phyloP scores from a whole-genome alignment of 2,888 invertebrate species.

The Volucella zonaria region DNA sequence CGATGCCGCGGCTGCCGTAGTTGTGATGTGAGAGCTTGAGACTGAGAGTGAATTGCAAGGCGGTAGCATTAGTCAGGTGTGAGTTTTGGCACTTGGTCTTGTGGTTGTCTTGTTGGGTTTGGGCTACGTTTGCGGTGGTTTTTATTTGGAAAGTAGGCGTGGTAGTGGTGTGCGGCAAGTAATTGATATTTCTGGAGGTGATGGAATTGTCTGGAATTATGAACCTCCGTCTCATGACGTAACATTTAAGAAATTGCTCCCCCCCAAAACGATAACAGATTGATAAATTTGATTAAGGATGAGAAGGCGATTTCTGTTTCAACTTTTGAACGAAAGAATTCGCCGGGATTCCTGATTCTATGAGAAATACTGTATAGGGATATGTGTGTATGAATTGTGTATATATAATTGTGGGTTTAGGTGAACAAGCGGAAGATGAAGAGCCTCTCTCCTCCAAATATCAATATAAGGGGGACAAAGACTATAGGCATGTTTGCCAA shows the following conservation, averaged over 20 bases:
- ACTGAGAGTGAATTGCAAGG: conserved; percentile 57
- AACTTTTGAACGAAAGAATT: too few species aligned
- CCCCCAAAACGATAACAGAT: conserved; percentile 39
- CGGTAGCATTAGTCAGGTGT: conserved; percentile 74
- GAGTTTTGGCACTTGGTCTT: conserved; percentile 71
- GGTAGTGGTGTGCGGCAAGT: conserved; percentile 65
- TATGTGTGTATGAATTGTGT: background rate
- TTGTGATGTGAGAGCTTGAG: conserved; percentile 43
- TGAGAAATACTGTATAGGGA: too few species aligned
- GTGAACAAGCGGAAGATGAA: conserved; percentile 8
- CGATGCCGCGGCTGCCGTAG: background rate
- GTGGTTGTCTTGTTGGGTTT: conserved; percentile 35
- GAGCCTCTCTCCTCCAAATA: background rate
- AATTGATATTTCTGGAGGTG: conserved; percentile 70
- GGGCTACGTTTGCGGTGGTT: conserved; percentile 25
- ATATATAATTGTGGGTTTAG: conserved; percentile 12
- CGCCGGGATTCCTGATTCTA: too few species aligned
- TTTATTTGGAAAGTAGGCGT: conserved; percentile 68
- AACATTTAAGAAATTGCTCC: conserved; percentile 12
- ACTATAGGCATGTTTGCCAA: too few species aligned
- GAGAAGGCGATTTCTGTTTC: too few species aligned
- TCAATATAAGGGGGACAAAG: too few species aligned
- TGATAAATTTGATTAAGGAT: conserved; percentile 47
- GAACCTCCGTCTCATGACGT: conserved; percentile 43
- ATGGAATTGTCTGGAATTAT: conserved; percentile 71